A percentile compares a stretch with the other conserved stretches of the same genome.
phyloP scores from a whole-genome alignment of 2,797 vertebrate species.

The Myotis planiceps region DNA sequence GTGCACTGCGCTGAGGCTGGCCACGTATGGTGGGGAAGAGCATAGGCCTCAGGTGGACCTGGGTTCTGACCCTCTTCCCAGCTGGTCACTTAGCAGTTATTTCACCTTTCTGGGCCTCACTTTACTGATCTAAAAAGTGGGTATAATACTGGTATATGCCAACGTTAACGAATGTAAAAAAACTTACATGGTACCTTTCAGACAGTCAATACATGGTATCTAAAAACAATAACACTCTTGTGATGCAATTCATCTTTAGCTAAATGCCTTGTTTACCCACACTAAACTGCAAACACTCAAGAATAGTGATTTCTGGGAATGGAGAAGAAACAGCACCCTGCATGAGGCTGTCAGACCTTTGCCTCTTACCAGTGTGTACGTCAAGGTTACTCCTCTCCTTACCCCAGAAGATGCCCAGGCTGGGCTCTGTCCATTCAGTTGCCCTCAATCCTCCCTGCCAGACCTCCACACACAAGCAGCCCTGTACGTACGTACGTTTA shows the following conservation, averaged over 20 bases:
- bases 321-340: neutral
- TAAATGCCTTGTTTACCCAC: neutral
- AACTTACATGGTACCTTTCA: neutral
- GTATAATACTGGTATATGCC: neutral
- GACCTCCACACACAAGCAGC: neutral
- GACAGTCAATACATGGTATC: neutral
- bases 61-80: neutral
- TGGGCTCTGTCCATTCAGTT: neutral
- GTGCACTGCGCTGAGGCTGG: fast-evolving
- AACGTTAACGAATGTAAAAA: neutral
- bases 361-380: neutral
- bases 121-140: neutral
- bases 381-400: neutral
- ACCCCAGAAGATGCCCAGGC: neutral
- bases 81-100: neutral
- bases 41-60: neutral
- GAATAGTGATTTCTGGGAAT: neutral
- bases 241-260: neutral
- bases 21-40: neutral
- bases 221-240: neutral
- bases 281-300: neutral
- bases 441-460: fast-evolving
- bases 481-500: slow-evolving; percentile 79
- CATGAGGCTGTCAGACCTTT: neutral
- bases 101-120: neutral